A percentile compares a stretch with the other conserved stretches of the same genome.
Conservation (phyloP, 2,888 invertebrate species). For the Tetropium fuscum region DNA sequence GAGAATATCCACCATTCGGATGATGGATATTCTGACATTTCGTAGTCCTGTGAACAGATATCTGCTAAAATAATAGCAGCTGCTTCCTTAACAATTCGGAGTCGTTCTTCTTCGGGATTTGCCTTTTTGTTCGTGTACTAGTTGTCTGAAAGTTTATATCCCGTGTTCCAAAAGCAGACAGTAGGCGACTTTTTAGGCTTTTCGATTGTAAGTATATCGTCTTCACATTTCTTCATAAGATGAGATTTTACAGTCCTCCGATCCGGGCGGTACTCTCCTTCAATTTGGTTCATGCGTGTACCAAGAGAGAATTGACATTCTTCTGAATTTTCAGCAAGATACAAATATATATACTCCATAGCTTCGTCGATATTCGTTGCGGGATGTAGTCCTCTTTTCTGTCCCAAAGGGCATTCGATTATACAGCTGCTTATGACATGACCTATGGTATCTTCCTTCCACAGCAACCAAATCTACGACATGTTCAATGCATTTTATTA, state of each 20-base stretch:
- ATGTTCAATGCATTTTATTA: neutral
- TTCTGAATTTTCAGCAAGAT: neutral
- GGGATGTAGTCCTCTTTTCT: slow-evolving; percentile 14
- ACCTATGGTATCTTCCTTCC: too few species aligned
- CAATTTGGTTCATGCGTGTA: neutral
- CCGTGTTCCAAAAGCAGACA: neutral
- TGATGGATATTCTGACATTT: neutral
- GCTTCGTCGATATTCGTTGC: neutral
- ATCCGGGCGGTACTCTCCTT: neutral
- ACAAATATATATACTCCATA: neutral
- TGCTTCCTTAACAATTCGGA: neutral
- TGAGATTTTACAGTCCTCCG: neutral
- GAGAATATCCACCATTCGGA: too few species aligned
- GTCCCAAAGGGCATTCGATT: too few species aligned
- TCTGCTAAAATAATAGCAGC: slow-evolving; percentile 20
- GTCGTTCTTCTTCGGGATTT: slow-evolving; percentile 8
- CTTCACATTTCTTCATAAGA: neutral
- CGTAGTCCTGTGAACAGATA: slow-evolving; percentile 14
- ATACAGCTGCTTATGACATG: too few species aligned
- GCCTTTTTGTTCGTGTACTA: neutral
- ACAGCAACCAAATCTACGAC: neutral
- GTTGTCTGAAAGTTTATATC: neutral
- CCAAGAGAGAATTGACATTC: neutral
- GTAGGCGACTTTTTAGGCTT: neutral
- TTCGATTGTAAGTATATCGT: neutral